phyloP scores from a whole-genome alignment of 2,113 vertebrate species.

The Syngnathus typhle region DNA sequence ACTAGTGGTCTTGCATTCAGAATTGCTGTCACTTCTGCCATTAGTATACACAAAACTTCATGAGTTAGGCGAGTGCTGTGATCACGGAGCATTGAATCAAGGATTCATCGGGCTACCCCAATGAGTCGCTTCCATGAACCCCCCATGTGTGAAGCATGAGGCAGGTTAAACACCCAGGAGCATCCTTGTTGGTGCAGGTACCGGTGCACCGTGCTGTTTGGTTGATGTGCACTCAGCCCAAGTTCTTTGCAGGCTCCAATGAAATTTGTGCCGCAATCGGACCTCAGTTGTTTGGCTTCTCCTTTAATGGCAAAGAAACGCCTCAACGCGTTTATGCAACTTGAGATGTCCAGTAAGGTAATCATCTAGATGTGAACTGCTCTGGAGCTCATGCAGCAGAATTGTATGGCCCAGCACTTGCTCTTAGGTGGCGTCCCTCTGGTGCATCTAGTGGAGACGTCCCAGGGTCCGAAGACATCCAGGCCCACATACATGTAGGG shows the following conservation, averaged over 20 bases:
- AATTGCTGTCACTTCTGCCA: background rate
- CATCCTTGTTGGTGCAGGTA: conserved; percentile 10
- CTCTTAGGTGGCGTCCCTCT: conserved; percentile 11
- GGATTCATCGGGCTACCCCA: background rate
- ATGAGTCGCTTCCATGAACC: background rate
- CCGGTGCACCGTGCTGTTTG: background rate
- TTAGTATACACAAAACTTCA: background rate
- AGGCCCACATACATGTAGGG: conserved; percentile 25
- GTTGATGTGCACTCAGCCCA: background rate
- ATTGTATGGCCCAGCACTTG: conserved; percentile 28
- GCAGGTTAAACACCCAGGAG: background rate
- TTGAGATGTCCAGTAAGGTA: conserved; percentile 17
- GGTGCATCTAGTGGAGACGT: background rate
- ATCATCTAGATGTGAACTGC: conserved; percentile 29
- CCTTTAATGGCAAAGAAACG: conserved; percentile 8
- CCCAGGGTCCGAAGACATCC: conserved; percentile 31
- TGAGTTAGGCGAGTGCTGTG: background rate
- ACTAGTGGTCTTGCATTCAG: background rate
- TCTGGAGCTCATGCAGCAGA: conserved; percentile 23
- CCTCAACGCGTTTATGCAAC: conserved; percentile 26
- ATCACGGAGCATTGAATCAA: background rate
- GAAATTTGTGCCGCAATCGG: conserved; percentile 29
- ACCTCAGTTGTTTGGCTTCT: background rate
- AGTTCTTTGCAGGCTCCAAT: conserved; percentile 12
- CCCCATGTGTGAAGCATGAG: background rate